Conservation (phyloP, 2,888 invertebrate genomes). For the Pollenia angustigena region DNA sequence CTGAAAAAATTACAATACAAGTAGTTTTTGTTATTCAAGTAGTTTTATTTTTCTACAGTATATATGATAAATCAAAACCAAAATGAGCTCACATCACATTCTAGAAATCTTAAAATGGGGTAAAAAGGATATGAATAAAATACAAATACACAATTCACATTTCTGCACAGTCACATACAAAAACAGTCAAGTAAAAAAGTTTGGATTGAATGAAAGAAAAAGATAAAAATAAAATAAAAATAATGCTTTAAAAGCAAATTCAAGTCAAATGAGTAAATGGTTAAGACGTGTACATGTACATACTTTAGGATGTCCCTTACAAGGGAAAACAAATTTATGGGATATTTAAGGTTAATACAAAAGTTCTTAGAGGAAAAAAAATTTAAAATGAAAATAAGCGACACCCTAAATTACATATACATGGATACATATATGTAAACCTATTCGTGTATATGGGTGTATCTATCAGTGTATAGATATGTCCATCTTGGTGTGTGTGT, state of each 20-base stretch:
- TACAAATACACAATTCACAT: not conserved
- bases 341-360: too few species aligned
- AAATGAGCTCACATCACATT: conserved; percentile 34
- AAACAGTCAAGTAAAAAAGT: too few species aligned
- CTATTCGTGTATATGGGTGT: not conserved
- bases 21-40: not conserved
- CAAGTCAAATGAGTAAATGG: conserved; percentile 38
- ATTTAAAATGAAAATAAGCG: too few species aligned
- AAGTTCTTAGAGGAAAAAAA: too few species aligned
- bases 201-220: too few species aligned
- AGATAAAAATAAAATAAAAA: not conserved
- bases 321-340: too few species aligned
- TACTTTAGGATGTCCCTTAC: too few species aligned
- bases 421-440: not conserved
- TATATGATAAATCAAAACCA: conserved; percentile 11
- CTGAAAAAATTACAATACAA: not conserved
- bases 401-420: too few species aligned
- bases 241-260: conserved; percentile 48
- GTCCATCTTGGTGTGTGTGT: not conserved
- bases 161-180: not conserved
- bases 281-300: not conserved
- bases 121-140: not conserved
- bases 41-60: conserved; percentile 11
- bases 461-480: not conserved
- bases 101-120: not conserved